These are phyloP conservation scores for Philotrypesis tridentata DNA, from an alignment of 1,140 invertebrate genomes.

Conservation along the genomic window DNA sequence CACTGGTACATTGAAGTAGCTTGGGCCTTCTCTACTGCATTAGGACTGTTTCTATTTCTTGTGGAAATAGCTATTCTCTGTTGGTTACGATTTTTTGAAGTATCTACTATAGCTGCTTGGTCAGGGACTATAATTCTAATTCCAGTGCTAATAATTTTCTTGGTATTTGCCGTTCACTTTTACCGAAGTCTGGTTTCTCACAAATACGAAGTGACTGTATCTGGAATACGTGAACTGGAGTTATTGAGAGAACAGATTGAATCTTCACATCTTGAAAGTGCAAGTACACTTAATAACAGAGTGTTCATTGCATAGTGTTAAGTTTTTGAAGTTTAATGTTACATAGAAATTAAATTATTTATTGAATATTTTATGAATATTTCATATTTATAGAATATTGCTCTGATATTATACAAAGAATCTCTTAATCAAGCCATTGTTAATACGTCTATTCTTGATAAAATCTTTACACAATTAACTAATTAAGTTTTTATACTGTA, in stretches of 20 bases:
- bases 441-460: background rate
- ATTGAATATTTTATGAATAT: background rate
- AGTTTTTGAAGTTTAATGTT: background rate
- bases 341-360: background rate
- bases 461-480: background rate
- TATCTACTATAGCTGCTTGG: constrained; percentile 84
- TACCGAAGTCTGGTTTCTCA: constrained; percentile 93
- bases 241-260: constrained; percentile 89
- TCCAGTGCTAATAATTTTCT: constrained; percentile 91
- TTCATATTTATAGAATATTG: background rate
- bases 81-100: constrained; percentile 92
- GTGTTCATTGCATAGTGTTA: background rate
- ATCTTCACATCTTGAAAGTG: constrained; percentile 75
- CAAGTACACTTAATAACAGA: background rate
- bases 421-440: background rate
- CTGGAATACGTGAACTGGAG: constrained; percentile 88
- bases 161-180: constrained; percentile 94
- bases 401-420: background rate
- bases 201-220: constrained; percentile 89
- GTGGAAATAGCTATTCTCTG: constrained; percentile 96
- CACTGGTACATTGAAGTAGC: constrained; percentile 97
- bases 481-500: background rate
- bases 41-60: constrained; percentile 94
- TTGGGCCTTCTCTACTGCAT: constrained; percentile 96
- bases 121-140: constrained; percentile 91